Evolutionary conservation across 2,113 vertebrate species (phyloP), one percentile per base, ranked within the genome.

Genomic region (Sebastes fasciatus): DNA sequence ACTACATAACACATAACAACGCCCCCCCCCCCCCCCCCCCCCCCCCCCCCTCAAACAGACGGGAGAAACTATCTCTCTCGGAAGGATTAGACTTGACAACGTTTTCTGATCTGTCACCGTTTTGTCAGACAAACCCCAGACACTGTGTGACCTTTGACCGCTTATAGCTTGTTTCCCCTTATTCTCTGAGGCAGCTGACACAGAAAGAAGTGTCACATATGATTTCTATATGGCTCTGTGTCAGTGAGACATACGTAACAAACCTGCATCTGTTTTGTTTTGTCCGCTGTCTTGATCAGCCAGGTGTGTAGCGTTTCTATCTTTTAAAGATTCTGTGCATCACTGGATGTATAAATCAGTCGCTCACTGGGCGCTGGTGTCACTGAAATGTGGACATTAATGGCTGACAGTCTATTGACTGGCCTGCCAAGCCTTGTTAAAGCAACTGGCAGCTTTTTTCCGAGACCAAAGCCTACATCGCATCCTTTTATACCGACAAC

Each of bases 401-500:
- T 60, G 68, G 61, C 82, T 91, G 90, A 86, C 85, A 91, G 80
- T 88, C 77, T 88, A 86, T 93, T 91, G 87, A 91, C 88, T 58
- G 72, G 83, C 80, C 89, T 91, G 87, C 79, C 89, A 91, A 62
- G 58, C 45, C 82, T 81, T 89, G 79, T 89, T 88, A 92, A 79
- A 88, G 69, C 71, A 65, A 61, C 77, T 89, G 79, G 82, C 85
- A 84, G 81, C 69, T 88, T 89, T 89, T 87, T 82, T 85, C 63
- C 54, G 49, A 89, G 79, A 88, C 89, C 69, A 87, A 85, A 93
- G 72, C 77, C 63, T 85, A 63, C 79, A 86, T 80, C 2, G 66
- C 75, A 60, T 85, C 84, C 87, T 86, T 91, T 94, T 89, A 88
- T 89, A 88, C 86, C 71, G 85, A 88, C 91, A 86, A 91, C 88